These are phyloP conservation scores for Sebastes vulpes DNA, from an alignment of 2,797 vertebrate genomes.

Conservation along the genomic window DNA sequence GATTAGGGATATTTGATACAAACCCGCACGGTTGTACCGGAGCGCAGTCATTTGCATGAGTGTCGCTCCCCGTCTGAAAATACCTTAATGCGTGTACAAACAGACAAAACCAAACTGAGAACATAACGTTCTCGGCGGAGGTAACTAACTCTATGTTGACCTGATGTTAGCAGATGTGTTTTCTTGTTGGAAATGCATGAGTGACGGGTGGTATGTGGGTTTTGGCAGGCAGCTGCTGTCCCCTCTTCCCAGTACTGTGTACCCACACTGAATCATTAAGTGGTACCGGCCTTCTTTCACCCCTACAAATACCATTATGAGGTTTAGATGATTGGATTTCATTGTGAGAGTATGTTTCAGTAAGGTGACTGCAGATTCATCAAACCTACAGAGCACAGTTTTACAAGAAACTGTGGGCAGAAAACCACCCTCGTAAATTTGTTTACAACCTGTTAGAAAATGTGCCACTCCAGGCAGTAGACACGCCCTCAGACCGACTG, in stretches of 20 bases:
- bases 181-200: too few species aligned
- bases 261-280: too few species aligned
- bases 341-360: neutral
- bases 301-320: neutral
- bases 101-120: neutral
- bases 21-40: too few species aligned
- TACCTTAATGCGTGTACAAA: too few species aligned
- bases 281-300: too few species aligned
- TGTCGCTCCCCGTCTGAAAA: too few species aligned
- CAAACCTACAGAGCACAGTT: neutral
- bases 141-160: neutral
- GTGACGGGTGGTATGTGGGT: too few species aligned
- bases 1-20: too few species aligned
- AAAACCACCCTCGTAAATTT: neutral
- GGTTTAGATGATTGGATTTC: neutral
- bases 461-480: neutral
- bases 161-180: too few species aligned
- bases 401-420: neutral
- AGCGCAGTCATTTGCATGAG: too few species aligned
- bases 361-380: neutral
- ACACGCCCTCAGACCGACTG: neutral
- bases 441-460: neutral
- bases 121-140: neutral
- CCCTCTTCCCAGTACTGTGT: too few species aligned
- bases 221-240: too few species aligned